phyloP scores from a whole-genome alignment of 2,888 invertebrate species.

The Melanostoma mellinum region DNA sequence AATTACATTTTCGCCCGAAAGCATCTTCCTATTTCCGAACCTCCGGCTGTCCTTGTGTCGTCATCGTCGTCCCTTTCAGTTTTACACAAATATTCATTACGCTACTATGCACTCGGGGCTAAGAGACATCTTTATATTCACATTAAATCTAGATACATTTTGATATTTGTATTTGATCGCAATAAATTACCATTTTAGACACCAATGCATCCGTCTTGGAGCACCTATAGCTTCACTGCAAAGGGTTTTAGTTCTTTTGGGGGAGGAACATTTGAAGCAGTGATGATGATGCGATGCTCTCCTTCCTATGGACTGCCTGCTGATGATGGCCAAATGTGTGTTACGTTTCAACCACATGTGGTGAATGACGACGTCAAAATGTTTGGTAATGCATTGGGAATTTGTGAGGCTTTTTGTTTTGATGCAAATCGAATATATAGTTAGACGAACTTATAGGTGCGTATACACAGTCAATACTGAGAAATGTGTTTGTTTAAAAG shows the following conservation, averaged over 20 bases:
- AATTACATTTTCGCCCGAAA: slow-evolving; percentile 13
- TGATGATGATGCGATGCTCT: slow-evolving; percentile 1
- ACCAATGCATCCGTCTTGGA: slow-evolving; percentile 68
- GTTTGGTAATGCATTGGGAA: slow-evolving; percentile 69
- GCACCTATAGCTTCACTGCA: not conserved
- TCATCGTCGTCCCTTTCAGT: slow-evolving; percentile 5
- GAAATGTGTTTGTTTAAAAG: slow-evolving; percentile 51
- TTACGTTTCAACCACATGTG: slow-evolving; percentile 65
- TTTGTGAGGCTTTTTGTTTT: slow-evolving; percentile 43
- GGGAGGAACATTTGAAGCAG: not conserved
- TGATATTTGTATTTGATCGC: slow-evolving; percentile 72
- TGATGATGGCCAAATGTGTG: slow-evolving; percentile 61
- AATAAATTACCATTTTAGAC: slow-evolving; percentile 72
- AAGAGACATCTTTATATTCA: slow-evolving; percentile 72
- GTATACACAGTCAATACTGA: slow-evolving; percentile 56
- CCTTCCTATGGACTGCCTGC: slow-evolving; percentile 15
- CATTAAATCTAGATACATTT: slow-evolving; percentile 72
- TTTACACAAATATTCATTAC: slow-evolving; percentile 67
- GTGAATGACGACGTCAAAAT: slow-evolving; percentile 72
- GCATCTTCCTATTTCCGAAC: not conserved
- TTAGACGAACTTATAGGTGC: slow-evolving; percentile 24
- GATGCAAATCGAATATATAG: slow-evolving; percentile 44
- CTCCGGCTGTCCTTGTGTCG: not conserved
- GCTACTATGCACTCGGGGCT: slow-evolving; percentile 58
- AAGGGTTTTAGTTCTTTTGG: not conserved